Conservation (phyloP, 2,797 vertebrate species). For the Takifugu ocellatus region DNA sequence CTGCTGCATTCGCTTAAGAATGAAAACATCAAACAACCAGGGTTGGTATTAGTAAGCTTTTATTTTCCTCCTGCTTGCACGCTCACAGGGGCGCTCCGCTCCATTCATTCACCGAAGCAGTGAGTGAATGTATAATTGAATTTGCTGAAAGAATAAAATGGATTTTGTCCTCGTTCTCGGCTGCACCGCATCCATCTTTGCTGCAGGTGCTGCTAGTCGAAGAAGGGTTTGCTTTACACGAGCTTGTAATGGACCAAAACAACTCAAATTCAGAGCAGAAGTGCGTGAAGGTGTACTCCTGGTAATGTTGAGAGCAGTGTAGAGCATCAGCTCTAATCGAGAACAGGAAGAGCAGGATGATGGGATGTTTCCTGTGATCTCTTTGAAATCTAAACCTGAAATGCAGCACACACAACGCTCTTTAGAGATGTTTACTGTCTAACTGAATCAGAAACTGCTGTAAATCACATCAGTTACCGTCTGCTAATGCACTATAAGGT, state of each 20-base stretch:
- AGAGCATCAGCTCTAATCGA: no score
- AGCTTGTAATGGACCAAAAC: no score
- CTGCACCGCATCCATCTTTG: background rate
- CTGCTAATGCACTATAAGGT: slow-evolving; percentile 11
- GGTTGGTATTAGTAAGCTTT: slow-evolving; percentile 17
- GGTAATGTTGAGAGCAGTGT: no score
- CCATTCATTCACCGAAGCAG: background rate
- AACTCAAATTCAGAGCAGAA: no score
- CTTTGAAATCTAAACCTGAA: no score
- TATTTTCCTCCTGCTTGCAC: slow-evolving; percentile 12
- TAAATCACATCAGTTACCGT: background rate
- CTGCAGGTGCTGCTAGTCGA: background rate
- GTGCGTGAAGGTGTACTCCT: no score
- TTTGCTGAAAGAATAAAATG: background rate
- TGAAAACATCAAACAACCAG: slow-evolving; percentile 37
- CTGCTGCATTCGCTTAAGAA: slow-evolving; percentile 52
- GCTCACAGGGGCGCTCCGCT: slow-evolving; percentile 15
- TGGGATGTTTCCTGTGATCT: no score
- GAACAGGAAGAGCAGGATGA: no score
- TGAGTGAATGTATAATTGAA: slow-evolving; percentile 25
- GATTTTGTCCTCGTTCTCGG: background rate
- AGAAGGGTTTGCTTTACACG: no score
- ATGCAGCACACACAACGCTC: no score
- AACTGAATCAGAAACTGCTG: background rate
- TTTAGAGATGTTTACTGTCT: no score